These are phyloP conservation scores for Tetramorium parvispinum DNA, from an alignment of 1,140 invertebrate genomes.

Conservation along the genomic window DNA sequence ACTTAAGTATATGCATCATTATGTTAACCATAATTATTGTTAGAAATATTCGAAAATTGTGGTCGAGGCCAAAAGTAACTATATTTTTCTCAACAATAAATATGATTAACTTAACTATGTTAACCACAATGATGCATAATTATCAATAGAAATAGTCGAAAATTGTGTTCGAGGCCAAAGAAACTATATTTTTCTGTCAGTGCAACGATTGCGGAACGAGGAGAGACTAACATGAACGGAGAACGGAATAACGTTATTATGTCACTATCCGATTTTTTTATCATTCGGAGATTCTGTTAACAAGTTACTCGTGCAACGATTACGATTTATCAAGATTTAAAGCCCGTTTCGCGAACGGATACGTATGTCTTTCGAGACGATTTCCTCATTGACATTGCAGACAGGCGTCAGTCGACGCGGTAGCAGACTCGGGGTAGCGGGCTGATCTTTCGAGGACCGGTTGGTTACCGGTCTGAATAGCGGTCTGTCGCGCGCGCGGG, in stretches of 20 bases:
- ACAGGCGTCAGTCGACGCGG: slow-evolving; percentile 13
- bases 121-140: no score
- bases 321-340: neutral
- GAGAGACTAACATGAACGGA: neutral
- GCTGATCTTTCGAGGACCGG: slow-evolving; percentile 58
- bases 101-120: no score
- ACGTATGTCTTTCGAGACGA: neutral
- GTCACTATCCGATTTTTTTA: neutral
- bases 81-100: no score
- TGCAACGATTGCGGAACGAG: neutral
- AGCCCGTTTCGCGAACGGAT: neutral
- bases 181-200: no score
- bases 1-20: no score
- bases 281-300: neutral
- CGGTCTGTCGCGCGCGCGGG: slow-evolving; percentile 29
- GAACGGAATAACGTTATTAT: no score
- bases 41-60: no score
- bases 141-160: no score
- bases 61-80: no score
- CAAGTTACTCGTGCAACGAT: neutral
- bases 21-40: no score
- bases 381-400: slow-evolving; percentile 24
- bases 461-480: slow-evolving; percentile 40
- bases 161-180: no score
- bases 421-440: slow-evolving; percentile 23